These are phyloP conservation scores for Steatocranus sp. DNA, from an alignment of 2,797 vertebrate genomes.

Conservation along the genomic window DNA sequence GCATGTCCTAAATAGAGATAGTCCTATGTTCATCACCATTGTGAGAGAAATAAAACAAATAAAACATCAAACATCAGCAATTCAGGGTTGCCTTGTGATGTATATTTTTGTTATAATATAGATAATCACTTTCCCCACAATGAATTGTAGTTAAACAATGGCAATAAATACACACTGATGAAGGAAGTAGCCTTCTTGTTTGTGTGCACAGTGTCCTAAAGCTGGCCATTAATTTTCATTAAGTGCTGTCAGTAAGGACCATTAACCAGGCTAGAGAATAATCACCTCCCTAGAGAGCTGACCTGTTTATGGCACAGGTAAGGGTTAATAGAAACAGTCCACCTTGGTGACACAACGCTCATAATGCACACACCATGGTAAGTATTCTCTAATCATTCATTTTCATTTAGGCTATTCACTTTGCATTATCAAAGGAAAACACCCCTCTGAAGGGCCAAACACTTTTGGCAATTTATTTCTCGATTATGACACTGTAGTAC, in stretches of 20 bases:
- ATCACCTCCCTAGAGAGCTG: slow-evolving; percentile 61
- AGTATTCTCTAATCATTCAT: slow-evolving; percentile 25
- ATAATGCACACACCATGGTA: neutral
- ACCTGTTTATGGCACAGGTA: slow-evolving; percentile 59
- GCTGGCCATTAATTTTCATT: slow-evolving; percentile 67
- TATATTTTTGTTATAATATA: slow-evolving; percentile 3
- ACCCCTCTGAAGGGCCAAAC: slow-evolving; percentile 17
- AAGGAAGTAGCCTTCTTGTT: slow-evolving; percentile 36
- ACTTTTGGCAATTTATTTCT: slow-evolving; percentile 18
- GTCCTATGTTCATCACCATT: neutral
- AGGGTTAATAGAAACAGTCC: slow-evolving; percentile 72
- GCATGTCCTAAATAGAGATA: slow-evolving; percentile 19
- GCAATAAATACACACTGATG: slow-evolving; percentile 35
- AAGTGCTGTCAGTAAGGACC: slow-evolving; percentile 71
- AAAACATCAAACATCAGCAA: neutral
- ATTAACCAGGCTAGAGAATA: slow-evolving; percentile 72
- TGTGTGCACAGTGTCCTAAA: slow-evolving; percentile 23
- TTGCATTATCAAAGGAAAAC: slow-evolving; percentile 9
- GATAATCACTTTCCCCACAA: neutral
- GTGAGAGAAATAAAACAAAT: neutral
- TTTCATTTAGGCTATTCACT: slow-evolving; percentile 8
- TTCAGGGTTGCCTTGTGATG: neutral
- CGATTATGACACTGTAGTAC: slow-evolving; percentile 1
- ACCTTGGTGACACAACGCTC: slow-evolving; percentile 56
- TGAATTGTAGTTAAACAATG: slow-evolving; percentile 18